Evolutionary conservation across 2,888 invertebrate genomes (phyloP).

Genomic region (Sphaeridia pumilis): DNA sequence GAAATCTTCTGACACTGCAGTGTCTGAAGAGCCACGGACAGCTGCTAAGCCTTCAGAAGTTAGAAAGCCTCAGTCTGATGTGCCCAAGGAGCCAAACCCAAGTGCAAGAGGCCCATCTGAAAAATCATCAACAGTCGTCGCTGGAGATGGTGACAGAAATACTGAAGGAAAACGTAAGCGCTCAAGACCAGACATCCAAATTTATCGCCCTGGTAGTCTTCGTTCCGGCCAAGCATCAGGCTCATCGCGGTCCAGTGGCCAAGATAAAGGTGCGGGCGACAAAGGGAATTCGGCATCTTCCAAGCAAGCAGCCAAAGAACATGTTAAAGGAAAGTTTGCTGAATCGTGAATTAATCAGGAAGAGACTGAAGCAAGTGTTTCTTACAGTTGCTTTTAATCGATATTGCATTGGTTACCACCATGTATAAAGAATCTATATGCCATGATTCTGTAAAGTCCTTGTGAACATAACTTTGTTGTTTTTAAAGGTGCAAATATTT

Average conservation of each 20-base stretch:
- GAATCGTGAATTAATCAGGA: too few relatives aligned
- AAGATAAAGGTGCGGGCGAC: background rate
- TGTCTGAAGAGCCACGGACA: background rate
- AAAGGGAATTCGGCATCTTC: constrained; percentile 1
- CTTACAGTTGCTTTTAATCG: too few relatives aligned
- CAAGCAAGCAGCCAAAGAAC: too few relatives aligned
- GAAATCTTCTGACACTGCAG: background rate
- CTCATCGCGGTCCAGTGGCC: too few relatives aligned
- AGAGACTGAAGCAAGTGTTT: too few relatives aligned
- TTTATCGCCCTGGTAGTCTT: constrained; percentile 64
- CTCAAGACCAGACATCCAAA: constrained; percentile 71
- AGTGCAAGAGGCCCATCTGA: background rate
- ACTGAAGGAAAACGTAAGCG: too few relatives aligned
- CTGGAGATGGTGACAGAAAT: constrained; percentile 1
- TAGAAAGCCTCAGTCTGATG: background rate
- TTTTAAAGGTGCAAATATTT: too few relatives aligned
- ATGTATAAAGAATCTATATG: too few relatives aligned
- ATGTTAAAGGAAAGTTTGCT: too few relatives aligned
- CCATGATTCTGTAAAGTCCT: too few relatives aligned
- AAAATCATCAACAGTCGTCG: background rate
- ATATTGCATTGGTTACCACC: too few relatives aligned
- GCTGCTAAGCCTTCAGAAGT: background rate
- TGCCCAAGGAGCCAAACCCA: background rate
- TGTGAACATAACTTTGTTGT: too few relatives aligned
- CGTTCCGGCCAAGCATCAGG: background rate